Evolutionary conservation across 2,113 vertebrate species (phyloP), one percentile per base, ranked within the genome.

Genomic region (Amazona guildingii): DNA sequence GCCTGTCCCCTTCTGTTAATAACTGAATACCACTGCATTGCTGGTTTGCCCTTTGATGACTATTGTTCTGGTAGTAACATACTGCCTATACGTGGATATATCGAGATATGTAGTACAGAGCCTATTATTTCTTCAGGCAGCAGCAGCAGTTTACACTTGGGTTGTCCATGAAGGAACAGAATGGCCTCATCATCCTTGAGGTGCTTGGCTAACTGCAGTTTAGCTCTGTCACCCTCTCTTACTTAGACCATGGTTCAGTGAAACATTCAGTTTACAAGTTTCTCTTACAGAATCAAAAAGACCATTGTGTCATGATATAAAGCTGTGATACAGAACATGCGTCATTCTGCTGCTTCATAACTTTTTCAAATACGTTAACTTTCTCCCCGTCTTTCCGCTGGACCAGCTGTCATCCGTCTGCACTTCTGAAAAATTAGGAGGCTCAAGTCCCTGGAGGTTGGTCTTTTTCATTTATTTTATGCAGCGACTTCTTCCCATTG

Each of bases 381-480:
- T 95, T 82, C 44, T 85, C 39, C 4, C 29, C 37, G 43, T 66
- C 33, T 89, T 94, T 96, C 79, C 35, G 43, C 75, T 72, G 61
- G 73, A 89, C 69, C 78, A 94, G 81, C 57, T 91, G 89, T 84
- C 81, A 95, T 91, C 48, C 76, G 57, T 76, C 62, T 73, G 55
- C 52, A 52, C 31, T 92, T 91, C 52, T 66, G 21, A 94, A 92
- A 95, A 95, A 92, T 86, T 82, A 86, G 73, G 74, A 82, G 20
- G 25, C 37, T 86, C 6, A 55, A 20, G 33, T 49, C 52, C 68
- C 73, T 17, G 69, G 70, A 93, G 49, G 31, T 44, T 86, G 28
- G 14, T 28, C 27, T 43, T 48, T 52, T 63, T 44, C 24, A 35
- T 63, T 73, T 72, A 79, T 90, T 87, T 91, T 94, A 92, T 87